Conservation (phyloP, 2,113 vertebrate species). For the Phylloscopus trochilus region DNA sequence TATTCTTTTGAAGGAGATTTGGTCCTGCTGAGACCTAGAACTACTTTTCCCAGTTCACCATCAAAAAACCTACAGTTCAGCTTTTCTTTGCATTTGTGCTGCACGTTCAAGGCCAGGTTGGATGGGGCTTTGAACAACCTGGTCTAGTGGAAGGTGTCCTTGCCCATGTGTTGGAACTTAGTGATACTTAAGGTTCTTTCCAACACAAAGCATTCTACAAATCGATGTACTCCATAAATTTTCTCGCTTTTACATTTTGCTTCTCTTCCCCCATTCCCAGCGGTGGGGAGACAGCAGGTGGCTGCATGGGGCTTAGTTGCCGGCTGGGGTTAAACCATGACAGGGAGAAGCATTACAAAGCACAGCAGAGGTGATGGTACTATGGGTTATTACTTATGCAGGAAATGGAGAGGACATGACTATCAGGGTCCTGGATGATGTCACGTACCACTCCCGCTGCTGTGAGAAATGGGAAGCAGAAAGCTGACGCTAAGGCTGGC, state of each 20-base stretch:
- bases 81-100: neutral
- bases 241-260: neutral
- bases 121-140: neutral
- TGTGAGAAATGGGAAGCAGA: neutral
- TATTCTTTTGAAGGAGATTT: neutral
- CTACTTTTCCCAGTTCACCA: neutral
- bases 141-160: neutral
- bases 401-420: neutral
- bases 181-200: neutral
- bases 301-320: neutral
- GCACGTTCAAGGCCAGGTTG: neutral
- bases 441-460: neutral
- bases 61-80: neutral
- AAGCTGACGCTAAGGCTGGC: neutral
- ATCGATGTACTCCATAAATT: neutral
- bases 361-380: neutral
- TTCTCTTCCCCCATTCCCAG: neutral
- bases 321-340: neutral
- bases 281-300: neutral
- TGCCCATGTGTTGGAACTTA: neutral
- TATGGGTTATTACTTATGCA: fast-evolving
- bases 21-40: neutral
- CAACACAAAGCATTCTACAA: neutral
- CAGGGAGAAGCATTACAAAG: neutral
- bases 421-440: neutral